A percentile compares a stretch with the other conserved stretches of the same genome.
Evolutionary conservation across 2,797 vertebrate genomes (phyloP).

Genomic region (Gambelia wislizenii): DNA sequence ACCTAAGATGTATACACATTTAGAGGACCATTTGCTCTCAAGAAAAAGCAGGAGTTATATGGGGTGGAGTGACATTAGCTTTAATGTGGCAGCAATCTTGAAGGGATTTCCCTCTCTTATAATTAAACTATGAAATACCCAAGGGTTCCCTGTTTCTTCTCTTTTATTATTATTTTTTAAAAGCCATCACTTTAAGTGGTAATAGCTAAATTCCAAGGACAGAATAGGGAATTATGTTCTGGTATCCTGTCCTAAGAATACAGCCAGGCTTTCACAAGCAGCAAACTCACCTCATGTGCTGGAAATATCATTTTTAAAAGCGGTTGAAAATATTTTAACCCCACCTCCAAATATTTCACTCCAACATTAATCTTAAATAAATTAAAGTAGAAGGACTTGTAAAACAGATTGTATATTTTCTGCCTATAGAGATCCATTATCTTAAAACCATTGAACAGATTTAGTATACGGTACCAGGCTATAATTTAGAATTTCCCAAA

Average conservation of each 20-base stretch:
- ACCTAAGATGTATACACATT: background rate
- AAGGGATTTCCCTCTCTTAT: background rate
- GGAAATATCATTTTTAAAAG: background rate
- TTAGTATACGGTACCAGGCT: background rate
- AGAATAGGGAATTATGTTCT: background rate
- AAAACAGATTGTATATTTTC: background rate
- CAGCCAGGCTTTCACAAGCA: background rate
- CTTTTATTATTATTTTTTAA: background rate
- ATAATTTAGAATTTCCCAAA: background rate
- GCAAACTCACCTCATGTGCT: background rate
- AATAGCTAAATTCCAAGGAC: background rate
- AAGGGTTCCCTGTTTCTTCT: background rate
- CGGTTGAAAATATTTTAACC: background rate
- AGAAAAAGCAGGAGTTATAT: background rate
- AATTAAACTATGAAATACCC: background rate
- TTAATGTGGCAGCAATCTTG: background rate
- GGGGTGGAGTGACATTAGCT: background rate
- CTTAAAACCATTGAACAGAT: background rate
- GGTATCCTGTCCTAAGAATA: background rate
- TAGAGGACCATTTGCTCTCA: background rate
- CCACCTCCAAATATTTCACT: background rate
- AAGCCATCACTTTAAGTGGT: too few relatives aligned
- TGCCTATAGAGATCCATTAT: background rate
- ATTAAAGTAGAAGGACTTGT: background rate
- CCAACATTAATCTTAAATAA: background rate